Base-by-base conservation (phyloP, 1,140 invertebrate genomes). In the Ips typographus region DNA sequence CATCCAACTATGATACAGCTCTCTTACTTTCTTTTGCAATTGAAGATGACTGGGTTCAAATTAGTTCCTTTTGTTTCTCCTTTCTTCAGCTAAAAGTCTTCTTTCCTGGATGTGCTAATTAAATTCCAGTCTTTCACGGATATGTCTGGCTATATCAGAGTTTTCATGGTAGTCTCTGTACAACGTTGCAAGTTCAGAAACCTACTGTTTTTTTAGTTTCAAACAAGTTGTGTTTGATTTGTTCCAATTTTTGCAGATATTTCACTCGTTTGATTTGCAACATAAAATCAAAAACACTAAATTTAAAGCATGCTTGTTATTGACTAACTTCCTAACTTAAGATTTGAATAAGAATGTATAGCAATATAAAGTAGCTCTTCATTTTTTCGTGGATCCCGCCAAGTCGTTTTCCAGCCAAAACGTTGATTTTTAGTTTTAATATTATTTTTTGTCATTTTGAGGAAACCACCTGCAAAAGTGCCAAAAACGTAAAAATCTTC, bases 371-470 rank as follows among this genome's bases (percentile, higher is more conserved):
- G 85, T 61, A 96, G 84, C 53, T 96, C 94, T 76, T n/a, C n/a
- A 97, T 82, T 83, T 97, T 94, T 83, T 97, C 94, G 80, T 96
- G 94, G 64, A 93, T 95, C 80, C 94, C 89, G 74, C 94, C 94
- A 66, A 96, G 83, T 47, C 96, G 86, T 81, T 96, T 94, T 38
- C 92, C 94, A 68, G 94, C 94, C 57, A 93, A 93, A n/a, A 92
- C 85, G 43, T 79, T 79, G 60, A 78, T 75, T 75, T 76, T 80
- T 58, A 71, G 71, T 70, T 73, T 75, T 55, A 63, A 56, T n/a
- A 79, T 80, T 71, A 83, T 78, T 51, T 80, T 78, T 58, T 84
- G n/a, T n/a, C n/a, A n/a, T n/a, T n/a, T n/a, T n/a, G n/a, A n/a
- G n/a, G n/a, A n/a, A n/a, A n/a, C n/a, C n/a, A n/a, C n/a, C n/a